Evolutionary conservation across 92 coral and sea anemone genomes (phyloP).

Genomic region (Parazoanthus darwini): DNA sequence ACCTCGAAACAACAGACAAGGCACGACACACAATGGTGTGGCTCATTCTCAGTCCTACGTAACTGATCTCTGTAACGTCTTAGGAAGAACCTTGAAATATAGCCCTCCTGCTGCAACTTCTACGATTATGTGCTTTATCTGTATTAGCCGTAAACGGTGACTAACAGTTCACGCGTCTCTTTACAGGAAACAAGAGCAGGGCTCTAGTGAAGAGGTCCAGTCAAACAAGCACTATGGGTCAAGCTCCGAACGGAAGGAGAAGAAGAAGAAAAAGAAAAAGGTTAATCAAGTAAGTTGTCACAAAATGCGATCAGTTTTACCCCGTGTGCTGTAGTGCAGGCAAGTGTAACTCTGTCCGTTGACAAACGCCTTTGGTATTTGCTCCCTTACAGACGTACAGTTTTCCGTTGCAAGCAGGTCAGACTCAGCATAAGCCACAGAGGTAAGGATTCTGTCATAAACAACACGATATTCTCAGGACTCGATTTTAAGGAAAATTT

Average conservation of each 20-base stretch:
- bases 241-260: slow-evolving; percentile 55
- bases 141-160: not conserved
- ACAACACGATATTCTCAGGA: not conserved
- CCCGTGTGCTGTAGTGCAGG: too few species aligned
- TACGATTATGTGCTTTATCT: not conserved
- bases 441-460: not conserved
- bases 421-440: slow-evolving; percentile 7
- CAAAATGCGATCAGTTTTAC: not conserved
- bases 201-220: slow-evolving; percentile 65
- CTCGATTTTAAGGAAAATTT: too few species aligned
- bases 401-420: slow-evolving; percentile 7
- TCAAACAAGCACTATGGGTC: slow-evolving; percentile 39
- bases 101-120: not conserved
- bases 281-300: slow-evolving; percentile 51
- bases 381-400: slow-evolving; percentile 12
- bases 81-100: not conserved
- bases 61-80: not conserved
- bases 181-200: slow-evolving; percentile 71
- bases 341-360: not conserved
- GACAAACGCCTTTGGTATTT: not conserved
- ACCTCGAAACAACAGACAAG: slow-evolving; percentile 32
- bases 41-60: not conserved
- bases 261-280: slow-evolving; percentile 82
- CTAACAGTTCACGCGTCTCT: not conserved
- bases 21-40: slow-evolving; percentile 53